These are phyloP conservation scores for Sorex maritimensis DNA, from an alignment of 2,797 vertebrate species.

Conservation along the genomic window DNA sequence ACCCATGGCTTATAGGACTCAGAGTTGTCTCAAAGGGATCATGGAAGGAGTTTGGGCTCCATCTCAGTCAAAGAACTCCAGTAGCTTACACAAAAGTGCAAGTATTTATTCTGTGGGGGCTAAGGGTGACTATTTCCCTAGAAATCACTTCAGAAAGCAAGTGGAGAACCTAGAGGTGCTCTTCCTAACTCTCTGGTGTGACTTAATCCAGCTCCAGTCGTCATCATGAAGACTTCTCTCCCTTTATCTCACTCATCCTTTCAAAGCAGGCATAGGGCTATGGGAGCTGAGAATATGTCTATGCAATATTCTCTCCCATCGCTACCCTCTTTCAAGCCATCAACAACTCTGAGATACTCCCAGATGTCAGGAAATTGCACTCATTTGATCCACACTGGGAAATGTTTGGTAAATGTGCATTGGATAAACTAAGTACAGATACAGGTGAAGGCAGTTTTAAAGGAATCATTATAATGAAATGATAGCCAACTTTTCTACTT, in stretches of 20 bases:
- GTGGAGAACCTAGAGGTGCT: background rate
- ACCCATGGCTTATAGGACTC: background rate
- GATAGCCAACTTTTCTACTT: conserved; percentile 14
- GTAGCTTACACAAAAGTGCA: background rate
- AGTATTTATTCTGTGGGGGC: background rate
- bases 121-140: background rate
- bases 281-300: background rate
- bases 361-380: conserved; percentile 10
- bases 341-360: background rate
- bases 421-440: conserved; percentile 17
- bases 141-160: background rate
- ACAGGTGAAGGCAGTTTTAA: conserved; percentile 43
- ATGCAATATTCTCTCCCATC: background rate
- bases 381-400: background rate
- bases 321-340: background rate
- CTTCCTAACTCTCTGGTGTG: background rate
- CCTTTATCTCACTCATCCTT: background rate
- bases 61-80: background rate
- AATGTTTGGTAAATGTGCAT: conserved; percentile 8
- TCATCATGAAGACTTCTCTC: background rate
- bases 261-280: background rate
- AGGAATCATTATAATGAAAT: conserved; percentile 31
- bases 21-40: background rate
- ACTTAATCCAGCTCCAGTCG: conserved; percentile 19
- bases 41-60: background rate